Conservation (phyloP, 2,113 vertebrate genomes). For the Nycticryphes semicollaris region DNA sequence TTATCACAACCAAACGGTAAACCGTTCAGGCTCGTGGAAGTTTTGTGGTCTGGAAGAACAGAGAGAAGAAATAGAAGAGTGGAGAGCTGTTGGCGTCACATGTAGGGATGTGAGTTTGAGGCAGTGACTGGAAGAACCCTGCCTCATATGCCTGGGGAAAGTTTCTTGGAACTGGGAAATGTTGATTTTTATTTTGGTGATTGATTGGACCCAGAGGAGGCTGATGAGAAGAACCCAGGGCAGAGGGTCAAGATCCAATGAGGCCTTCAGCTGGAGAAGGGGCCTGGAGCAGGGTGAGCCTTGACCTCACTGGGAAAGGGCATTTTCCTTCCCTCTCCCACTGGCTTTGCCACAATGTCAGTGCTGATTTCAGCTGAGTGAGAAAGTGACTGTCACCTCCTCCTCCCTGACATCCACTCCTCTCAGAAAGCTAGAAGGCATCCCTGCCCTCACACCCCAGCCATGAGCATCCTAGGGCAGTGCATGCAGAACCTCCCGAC, state of each 20-base stretch:
- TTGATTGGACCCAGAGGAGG: background rate
- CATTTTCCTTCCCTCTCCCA: background rate
- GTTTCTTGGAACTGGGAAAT: background rate
- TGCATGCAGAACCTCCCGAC: rapidly evolving
- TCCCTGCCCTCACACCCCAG: background rate
- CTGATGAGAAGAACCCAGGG: background rate
- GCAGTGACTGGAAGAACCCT: background rate
- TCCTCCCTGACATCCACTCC: background rate
- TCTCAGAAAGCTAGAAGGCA: background rate
- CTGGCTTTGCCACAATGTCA: constrained; percentile 30
- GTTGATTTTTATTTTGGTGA: background rate
- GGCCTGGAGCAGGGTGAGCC: background rate
- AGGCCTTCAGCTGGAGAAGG: background rate
- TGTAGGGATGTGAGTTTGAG: background rate
- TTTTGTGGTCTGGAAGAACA: background rate
- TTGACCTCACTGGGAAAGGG: background rate
- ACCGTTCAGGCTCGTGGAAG: constrained; percentile 54
- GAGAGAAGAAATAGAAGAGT: background rate
- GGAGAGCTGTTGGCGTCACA: background rate
- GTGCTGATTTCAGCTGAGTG: constrained; percentile 74
- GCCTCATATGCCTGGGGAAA: background rate
- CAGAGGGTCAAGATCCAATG: background rate
- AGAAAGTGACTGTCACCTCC: constrained; percentile 64
- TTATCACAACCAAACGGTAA: constrained; percentile 58
- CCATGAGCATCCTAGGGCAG: background rate